Base-by-base conservation (phyloP, 2,888 invertebrate genomes). In the Eulithis testata region DNA sequence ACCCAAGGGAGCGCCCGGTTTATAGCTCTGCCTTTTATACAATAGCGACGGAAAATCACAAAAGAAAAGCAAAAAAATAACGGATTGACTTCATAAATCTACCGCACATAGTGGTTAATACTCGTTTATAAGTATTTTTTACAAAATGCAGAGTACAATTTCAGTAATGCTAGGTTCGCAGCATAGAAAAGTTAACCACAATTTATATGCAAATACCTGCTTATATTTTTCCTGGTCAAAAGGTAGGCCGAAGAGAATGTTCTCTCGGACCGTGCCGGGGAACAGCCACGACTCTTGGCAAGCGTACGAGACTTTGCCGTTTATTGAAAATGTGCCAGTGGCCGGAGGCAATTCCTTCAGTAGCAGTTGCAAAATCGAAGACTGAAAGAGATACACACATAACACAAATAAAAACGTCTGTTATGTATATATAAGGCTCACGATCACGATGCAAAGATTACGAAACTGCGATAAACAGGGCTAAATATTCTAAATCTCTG, bases 271-370 rank as follows among this genome's bases (percentile, higher is more conserved):
- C 1, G 96, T 95, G 12, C 95, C 94, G 0, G 95, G 95, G 81
- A 96, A 96, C 0, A 96, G 94, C 98, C 98, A 98, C 7, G 98
- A 95, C 82, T 98, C 97, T 86, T 98, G 97, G 72, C 96, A 94
- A 0, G 97, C 96, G 84, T 97, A 98, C 36, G 96, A 95, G 11
- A 95, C 65, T 44, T 82, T 89, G 3, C 96, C 97, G 58, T 94
- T 93, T 11, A 96, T 91, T 60, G 94, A 90, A 21, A 97, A 87
- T 11, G 88, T 90, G 49, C 98, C 97, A 55, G 83, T 78, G 5
- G 89, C 86, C 43, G 95, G 83, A 0, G 95, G 94, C 68, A 97
- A 88, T 86, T 97, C 97, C 56, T 95, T 95, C 57, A 97, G 91
- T 63, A 97, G 93, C 52, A 95, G 93, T 82, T 96, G 95, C 56